Conservation (phyloP, 2,113 vertebrate species). For the Nannobrachium achirus region DNA sequence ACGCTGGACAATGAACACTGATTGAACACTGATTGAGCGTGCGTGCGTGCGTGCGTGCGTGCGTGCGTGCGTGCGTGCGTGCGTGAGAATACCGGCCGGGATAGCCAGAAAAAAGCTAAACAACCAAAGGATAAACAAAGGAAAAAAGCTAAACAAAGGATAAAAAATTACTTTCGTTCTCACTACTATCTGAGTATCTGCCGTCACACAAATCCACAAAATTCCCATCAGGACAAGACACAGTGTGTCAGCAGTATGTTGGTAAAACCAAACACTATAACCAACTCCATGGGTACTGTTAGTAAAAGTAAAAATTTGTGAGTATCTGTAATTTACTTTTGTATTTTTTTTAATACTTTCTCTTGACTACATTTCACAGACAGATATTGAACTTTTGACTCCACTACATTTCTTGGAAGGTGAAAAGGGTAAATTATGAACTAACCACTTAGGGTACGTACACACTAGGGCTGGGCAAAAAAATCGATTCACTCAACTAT, state of each 20-base stretch:
- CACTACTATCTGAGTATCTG: constrained; percentile 50
- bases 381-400: too few species aligned
- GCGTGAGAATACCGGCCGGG: neutral
- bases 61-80: constrained; percentile 7
- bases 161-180: constrained; percentile 30
- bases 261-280: constrained; percentile 42
- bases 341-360: too few species aligned
- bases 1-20: constrained; percentile 51
- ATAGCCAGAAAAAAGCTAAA: neutral
- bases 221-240: constrained; percentile 56
- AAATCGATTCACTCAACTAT: too few species aligned
- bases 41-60: too few species aligned
- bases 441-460: too few species aligned
- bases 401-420: too few species aligned
- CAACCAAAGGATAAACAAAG: constrained; percentile 28
- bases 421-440: too few species aligned
- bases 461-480: too few species aligned
- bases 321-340: too few species aligned
- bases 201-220: constrained; percentile 55
- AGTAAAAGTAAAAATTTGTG: too few species aligned
- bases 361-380: too few species aligned
- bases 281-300: too few species aligned
- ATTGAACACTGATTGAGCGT: constrained; percentile 65
- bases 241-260: constrained; percentile 54
- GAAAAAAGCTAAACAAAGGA: constrained; percentile 26